phyloP scores from a whole-genome alignment of 2,888 invertebrate genomes.

The Campoletis raptor region DNA sequence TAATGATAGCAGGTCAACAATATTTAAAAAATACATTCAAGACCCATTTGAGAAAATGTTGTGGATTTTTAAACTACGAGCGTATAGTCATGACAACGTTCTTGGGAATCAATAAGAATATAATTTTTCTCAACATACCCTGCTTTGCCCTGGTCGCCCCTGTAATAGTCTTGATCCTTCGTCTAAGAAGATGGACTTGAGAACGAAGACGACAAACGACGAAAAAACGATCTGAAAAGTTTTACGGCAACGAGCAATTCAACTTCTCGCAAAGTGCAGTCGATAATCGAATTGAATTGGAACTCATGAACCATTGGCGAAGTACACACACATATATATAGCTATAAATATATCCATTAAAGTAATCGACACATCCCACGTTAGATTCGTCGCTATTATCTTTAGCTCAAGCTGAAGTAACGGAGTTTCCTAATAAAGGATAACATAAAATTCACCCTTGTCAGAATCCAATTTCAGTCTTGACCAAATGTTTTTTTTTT shows the following conservation, averaged over 20 bases:
- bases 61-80: not conserved
- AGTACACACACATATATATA: not conserved
- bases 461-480: not conserved
- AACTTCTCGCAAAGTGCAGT: conserved; percentile 40
- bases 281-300: conserved; percentile 49
- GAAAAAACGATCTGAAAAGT: conserved; percentile 50
- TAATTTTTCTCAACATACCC: not conserved
- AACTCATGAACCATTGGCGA: conserved; percentile 1
- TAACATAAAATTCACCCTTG: not conserved
- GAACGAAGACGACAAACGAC: conserved; percentile 22
- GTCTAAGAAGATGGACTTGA: conserved; percentile 19
- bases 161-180: not conserved
- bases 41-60: not conserved
- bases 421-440: not conserved
- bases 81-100: not conserved
- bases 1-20: not conserved
- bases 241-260: conserved; percentile 41
- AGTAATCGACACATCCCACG: not conserved
- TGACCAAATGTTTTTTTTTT: not conserved
- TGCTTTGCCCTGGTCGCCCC: not conserved
- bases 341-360: not conserved
- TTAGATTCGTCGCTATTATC: conserved; percentile 1
- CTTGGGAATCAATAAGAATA: not conserved
- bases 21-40: not conserved
- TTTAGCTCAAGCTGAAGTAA: not conserved